Base-by-base conservation (phyloP, 1,140 invertebrate species). In the Psix sp. region DNA sequence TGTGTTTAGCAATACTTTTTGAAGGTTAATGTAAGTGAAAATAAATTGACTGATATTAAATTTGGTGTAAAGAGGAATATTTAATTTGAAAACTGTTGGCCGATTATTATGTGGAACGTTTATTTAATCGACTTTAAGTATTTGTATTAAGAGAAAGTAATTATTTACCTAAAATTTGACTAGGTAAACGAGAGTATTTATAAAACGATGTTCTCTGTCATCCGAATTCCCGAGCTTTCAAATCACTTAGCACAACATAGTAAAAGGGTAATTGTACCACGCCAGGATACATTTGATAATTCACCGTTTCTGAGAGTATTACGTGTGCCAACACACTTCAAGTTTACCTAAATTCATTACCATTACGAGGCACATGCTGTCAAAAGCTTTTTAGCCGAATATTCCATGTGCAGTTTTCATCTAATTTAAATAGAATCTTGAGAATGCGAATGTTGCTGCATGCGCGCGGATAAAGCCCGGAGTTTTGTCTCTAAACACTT, bases 321-420 rank as follows among this genome's bases (percentile, higher is more conserved):
- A 45, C 26, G 38, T 10, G 26, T 59, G 39, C 14, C 10, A 48
- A 35, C 54, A 40, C 59, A 59, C 54, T 60, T 35, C 39, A 49
- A 60, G 26, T 60, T 62, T 40, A 48, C 24, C 36, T 48, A 40
- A 65, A 60, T 73, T 73, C 35, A 66, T 66, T 42, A 48, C 40
- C 17, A 24, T 60, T 66, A 56, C 35, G 52, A 46, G 35, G 26
- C 21, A 43, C 33, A 46, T 14, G 5, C 20, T 33, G 49, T 56
- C 60, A 63, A 68, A 75, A 66, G 65, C 59, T 65, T 65, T 75
- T 75, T 65, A 65, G 57, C 20, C 52, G 38, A 66, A 66, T 60
- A 74, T 62, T 67, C 33, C 49, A 20, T 10, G 35, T 20, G 26
- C 42, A 66, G 33, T 63, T 67, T 74, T 57, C 71, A 66, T 66